These are phyloP conservation scores for Equus quagga DNA, from an alignment of 2,113 vertebrate genomes.

Conservation along the genomic window DNA sequence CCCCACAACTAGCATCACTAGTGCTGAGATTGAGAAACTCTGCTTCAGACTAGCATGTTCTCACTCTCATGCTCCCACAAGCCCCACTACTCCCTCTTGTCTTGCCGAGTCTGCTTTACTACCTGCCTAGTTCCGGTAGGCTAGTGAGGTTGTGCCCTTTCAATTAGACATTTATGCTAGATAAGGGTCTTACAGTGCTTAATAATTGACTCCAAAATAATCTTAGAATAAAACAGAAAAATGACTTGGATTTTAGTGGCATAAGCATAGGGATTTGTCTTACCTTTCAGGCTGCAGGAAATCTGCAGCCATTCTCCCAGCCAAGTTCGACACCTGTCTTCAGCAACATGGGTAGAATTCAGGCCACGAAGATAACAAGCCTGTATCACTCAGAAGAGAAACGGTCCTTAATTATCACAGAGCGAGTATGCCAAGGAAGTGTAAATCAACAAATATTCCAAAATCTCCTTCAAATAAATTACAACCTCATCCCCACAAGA, in stretches of 20 bases:
- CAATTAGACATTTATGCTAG: not conserved
- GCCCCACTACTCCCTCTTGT: not conserved
- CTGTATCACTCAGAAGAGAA: constrained; percentile 81
- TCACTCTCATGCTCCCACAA: not conserved
- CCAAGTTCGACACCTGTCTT: constrained; percentile 90
- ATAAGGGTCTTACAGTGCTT: not conserved
- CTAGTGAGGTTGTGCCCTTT: not conserved
- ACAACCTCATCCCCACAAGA: not conserved
- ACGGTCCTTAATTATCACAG: not conserved
- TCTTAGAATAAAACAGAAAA: constrained; percentile 29
- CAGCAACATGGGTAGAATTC: constrained; percentile 84
- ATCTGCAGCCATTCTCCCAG: constrained; percentile 93
- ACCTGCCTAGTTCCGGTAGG: not conserved
- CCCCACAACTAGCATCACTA: not conserved
- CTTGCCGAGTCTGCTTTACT: not conserved
- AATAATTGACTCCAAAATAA: constrained; percentile 31
- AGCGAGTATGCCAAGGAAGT: not conserved
- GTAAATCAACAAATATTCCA: not conserved
- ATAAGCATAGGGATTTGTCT: not conserved
- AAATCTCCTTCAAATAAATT: constrained; percentile 23
- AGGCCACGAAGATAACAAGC: constrained; percentile 95
- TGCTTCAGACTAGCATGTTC: not conserved
- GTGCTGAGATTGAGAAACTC: not conserved
- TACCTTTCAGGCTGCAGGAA: constrained; percentile 92
- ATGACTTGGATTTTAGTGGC: not conserved